Evolutionary conservation across 2,113 vertebrate species (phyloP), one percentile per base, ranked within the genome.

Genomic region (Phoenicopterus ruber): DNA sequence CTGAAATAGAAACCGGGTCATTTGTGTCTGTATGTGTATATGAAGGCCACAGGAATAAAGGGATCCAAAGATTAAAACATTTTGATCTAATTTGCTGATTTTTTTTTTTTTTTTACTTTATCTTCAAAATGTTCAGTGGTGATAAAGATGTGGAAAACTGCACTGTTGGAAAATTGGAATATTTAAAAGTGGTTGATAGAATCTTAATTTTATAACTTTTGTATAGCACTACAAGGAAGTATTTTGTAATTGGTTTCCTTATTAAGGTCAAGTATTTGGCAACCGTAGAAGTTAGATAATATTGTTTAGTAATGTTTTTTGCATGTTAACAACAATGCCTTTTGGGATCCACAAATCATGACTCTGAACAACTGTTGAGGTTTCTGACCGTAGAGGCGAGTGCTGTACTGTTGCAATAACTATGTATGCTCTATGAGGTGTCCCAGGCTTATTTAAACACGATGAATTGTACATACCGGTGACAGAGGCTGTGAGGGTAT

Each of bases 21-120:
- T 90, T 97, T 97, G 94, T 94, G 91, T 98, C 95, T 97, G 97
- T 98, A 73, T 97, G 54, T 96, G 98, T 98, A 86, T 97, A 94
- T 94, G 93, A 97, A 98, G 97, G 97, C 98, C 97, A 86, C 97
- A 96, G 96, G 93, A 98, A 97, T 98, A 98, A 98, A 98, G 97
- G 97, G 98, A 98, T 98, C 98, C 98, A 99, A 98, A 99, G 98
- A 98, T 97, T 96, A 96, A 97, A 97, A 93, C 89, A 58, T 96
- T 98, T 98, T 97, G 91, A 97, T 96, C 97, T 97, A 94, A 96
- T 96, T 96, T 97, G 89, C 84, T 96, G 88, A 52, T 93, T 97
- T 91, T 0, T 29, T 67, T 76, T 93, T 46, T 52, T 52, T 76
- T 88, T 94, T 96, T 82, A 88, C 71, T 93, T 95, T 90, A 70